Base-by-base conservation (phyloP, 2,113 vertebrate genomes). In the Nerophis lumbriciformis region DNA sequence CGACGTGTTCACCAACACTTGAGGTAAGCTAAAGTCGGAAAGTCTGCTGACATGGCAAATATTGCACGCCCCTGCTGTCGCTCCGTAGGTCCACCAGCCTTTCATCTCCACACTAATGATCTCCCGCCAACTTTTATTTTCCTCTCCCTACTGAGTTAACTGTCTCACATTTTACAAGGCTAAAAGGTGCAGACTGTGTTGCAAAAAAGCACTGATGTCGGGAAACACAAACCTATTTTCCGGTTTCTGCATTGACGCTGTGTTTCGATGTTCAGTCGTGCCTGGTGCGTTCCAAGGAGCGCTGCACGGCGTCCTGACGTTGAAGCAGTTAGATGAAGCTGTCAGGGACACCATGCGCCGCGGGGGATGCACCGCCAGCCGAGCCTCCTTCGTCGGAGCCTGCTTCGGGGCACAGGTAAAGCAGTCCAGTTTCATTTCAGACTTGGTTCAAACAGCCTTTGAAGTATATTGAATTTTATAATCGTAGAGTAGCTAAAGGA, bases 201-300 rank as follows among this genome's bases (percentile, higher is more conserved):
- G 28, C 28, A 28, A 3, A 28, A 57, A 44, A 44, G 16, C 4
- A 44, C 6, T 38, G 49, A 42, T 36, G 37, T 10, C 16, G 7
- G 5, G 19, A 57, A 48, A 10, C 5, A 68, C 16, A 28, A n/a
- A 1, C 48, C 19, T 48, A 58, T 28, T 36, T 52, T 5, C 10
- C 16, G 13, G 39, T 45, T 3, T 45, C 42, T 45, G 10, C 4
- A 4, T 44, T 56, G 10, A 6, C 35, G 0, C 1, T 71, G 5
- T 51, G 1, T 59, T 45, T 72, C 39, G 3, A 28, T 73, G 48
- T 81, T 48, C 66, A 90, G 88, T 48, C 59, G 60, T 90, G 82
- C 88, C 88, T 0, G 82, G 71, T 74, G 88, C 88, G 0, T 82
- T 90, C 86, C 88, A 89, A 67, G 88, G 74, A 66, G 87, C 88